These are phyloP conservation scores for Acipenser transmontanus DNA, from an alignment of 2,797 vertebrate species.

Conservation along the genomic window DNA sequence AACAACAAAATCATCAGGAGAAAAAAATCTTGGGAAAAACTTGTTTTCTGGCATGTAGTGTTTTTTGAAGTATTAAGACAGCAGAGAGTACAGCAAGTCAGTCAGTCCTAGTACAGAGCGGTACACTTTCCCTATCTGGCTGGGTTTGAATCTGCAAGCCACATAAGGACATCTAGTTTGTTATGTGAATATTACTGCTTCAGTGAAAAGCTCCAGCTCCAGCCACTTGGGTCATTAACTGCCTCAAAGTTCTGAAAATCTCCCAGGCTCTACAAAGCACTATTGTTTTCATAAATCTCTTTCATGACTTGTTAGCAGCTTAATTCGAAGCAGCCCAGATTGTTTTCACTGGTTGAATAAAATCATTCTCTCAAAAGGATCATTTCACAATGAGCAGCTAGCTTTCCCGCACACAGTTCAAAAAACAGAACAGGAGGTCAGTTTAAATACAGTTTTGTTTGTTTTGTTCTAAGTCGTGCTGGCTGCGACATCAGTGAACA, in stretches of 20 bases:
- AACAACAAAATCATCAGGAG: not conserved
- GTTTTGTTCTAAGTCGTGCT: not conserved
- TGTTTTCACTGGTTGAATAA: constrained; percentile 42
- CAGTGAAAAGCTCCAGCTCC: constrained; percentile 41
- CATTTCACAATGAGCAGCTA: constrained; percentile 57
- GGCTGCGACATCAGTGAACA: no score
- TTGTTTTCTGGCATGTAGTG: not conserved
- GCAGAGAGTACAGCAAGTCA: not conserved
- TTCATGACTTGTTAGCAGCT: constrained; percentile 58
- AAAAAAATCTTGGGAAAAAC: not conserved
- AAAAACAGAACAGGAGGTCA: not conserved
- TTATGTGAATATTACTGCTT: constrained; percentile 34
- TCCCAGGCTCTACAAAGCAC: constrained; percentile 53
- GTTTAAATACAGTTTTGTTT: not conserved
- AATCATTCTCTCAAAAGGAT: constrained; percentile 48
- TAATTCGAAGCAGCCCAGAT: constrained; percentile 47
- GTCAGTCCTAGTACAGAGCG: constrained; percentile 24
- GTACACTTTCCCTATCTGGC: constrained; percentile 21
- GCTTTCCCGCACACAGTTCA: constrained; percentile 29
- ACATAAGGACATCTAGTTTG: constrained; percentile 26
- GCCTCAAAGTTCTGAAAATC: constrained; percentile 54
- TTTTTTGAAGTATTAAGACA: not conserved
- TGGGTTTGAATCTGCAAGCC: constrained; percentile 27
- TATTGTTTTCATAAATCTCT: constrained; percentile 62
- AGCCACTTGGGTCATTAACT: constrained; percentile 54